These are phyloP conservation scores for Phaenicophaeus curvirostris DNA, from an alignment of 2,797 vertebrate genomes.

Conservation along the genomic window DNA sequence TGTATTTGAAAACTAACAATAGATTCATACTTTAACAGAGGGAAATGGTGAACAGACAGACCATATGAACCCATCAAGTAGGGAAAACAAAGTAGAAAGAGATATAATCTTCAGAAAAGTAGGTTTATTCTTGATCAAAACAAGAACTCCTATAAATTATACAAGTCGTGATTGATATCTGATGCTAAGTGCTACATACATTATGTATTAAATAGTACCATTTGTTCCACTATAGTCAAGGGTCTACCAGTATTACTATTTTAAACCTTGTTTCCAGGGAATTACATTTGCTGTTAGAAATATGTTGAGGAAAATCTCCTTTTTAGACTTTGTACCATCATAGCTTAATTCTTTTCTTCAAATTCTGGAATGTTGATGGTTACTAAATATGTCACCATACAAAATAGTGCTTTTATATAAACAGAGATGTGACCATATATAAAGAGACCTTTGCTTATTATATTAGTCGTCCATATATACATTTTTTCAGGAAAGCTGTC, in stretches of 20 bases:
- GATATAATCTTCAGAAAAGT: not conserved
- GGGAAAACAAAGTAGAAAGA: not conserved
- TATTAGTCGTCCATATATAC: not conserved
- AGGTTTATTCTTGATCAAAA: not conserved
- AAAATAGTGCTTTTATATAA: not conserved
- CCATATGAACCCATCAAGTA: not conserved
- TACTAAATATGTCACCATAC: not conserved
- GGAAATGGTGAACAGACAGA: not conserved
- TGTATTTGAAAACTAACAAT: not conserved
- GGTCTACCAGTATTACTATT: not conserved
- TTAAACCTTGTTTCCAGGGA: slow-evolving; percentile 5
- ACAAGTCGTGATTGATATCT: not conserved
- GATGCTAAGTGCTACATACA: not conserved
- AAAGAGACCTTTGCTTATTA: not conserved
- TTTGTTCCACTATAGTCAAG: not conserved
- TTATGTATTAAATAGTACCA: not conserved
- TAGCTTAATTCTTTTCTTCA: not conserved
- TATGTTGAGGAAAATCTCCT: not conserved
- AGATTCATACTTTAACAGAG: not conserved
- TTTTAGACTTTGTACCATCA: not conserved
- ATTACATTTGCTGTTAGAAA: not conserved
- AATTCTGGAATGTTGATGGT: not conserved
- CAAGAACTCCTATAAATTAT: not conserved
- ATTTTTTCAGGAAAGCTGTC: not conserved
- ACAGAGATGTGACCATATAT: not conserved